These are phyloP conservation scores for Neolamprologus sp. DNA, from an alignment of 2,113 vertebrate species.

Conservation along the genomic window DNA sequence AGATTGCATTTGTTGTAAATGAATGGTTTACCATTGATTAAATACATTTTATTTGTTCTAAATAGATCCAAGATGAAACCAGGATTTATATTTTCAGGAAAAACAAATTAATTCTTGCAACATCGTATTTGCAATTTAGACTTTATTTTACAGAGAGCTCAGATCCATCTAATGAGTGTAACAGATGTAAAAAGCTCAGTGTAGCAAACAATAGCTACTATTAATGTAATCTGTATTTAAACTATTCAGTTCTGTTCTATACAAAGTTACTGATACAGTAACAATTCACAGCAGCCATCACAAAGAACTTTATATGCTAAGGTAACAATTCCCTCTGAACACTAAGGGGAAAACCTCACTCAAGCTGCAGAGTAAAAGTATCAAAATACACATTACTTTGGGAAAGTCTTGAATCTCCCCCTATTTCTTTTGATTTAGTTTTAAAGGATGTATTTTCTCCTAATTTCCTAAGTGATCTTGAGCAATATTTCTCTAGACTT, in stretches of 20 bases:
- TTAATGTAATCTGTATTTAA: background rate
- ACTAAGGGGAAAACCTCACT: background rate
- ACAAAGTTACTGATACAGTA: background rate
- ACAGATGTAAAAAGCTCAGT: background rate
- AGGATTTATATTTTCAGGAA: background rate
- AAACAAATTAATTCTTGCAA: background rate
- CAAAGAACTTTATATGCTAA: background rate
- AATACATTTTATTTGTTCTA: slow-evolving; percentile 47
- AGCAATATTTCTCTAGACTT: background rate
- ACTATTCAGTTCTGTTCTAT: background rate
- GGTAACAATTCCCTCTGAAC: background rate
- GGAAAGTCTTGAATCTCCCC: background rate
- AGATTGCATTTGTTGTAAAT: slow-evolving; percentile 87
- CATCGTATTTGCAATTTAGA: background rate
- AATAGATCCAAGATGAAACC: background rate
- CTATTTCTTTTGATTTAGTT: fast-evolving
- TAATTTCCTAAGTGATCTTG: background rate
- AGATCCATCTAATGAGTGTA: background rate
- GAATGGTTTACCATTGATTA: slow-evolving; percentile 82
- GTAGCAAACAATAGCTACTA: background rate
- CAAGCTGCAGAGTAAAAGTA: background rate
- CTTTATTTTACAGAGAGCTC: background rate
- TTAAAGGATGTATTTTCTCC: background rate
- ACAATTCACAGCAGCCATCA: background rate
- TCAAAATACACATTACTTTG: background rate